These are phyloP conservation scores for Babylonia areolata DNA, from an alignment of 1,140 invertebrate genomes.

Conservation along the genomic window DNA sequence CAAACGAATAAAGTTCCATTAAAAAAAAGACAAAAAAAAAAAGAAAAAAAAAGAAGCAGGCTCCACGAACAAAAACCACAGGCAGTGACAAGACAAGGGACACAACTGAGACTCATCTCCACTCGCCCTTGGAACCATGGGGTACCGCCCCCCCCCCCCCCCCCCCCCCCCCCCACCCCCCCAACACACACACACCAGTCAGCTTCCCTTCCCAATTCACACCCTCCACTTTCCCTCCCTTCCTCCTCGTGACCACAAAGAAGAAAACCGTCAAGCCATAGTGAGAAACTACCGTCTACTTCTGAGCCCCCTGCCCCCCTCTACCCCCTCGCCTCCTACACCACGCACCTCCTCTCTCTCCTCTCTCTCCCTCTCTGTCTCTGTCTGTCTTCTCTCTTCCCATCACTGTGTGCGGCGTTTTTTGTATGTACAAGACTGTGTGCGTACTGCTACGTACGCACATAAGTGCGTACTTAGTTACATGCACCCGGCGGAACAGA, in stretches of 20 bases:
- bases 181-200: background rate
- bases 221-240: background rate
- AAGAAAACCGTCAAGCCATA: background rate
- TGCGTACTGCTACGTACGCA: conserved; percentile 15
- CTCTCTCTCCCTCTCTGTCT: too few species aligned
- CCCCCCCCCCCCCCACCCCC: background rate
- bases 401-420: too few species aligned
- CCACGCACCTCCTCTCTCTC: too few species aligned
- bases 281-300: too few species aligned
- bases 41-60: background rate
- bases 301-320: too few species aligned
- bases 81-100: background rate
- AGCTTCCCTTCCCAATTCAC: background rate
- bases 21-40: background rate
- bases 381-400: too few species aligned
- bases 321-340: too few species aligned
- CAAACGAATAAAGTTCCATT: background rate
- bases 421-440: too few species aligned
- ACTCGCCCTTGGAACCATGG: too few species aligned
- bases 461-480: background rate
- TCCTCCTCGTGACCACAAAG: background rate
- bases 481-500: too few species aligned
- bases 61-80: background rate
- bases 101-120: background rate
- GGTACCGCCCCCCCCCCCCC: background rate